Evolutionary conservation across 1,140 invertebrate species (phyloP).

Genomic region (Matsumurasca onukii): DNA sequence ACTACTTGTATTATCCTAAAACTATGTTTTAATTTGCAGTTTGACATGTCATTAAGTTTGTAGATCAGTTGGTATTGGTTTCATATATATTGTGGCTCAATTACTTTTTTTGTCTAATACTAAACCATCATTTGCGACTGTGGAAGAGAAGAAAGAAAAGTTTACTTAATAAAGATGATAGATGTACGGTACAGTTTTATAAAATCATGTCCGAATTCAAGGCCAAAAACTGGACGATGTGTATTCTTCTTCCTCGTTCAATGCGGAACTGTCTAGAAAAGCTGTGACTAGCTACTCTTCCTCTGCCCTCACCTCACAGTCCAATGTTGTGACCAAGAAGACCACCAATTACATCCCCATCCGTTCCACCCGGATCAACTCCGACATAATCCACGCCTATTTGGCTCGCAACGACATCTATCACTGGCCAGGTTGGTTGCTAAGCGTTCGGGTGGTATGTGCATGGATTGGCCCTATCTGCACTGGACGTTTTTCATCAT

Average conservation of each 20-base stretch:
- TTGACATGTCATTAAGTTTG: no score
- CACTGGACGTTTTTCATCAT: no score
- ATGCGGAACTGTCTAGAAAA: not conserved
- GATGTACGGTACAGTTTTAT: no score
- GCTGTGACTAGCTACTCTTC: not conserved
- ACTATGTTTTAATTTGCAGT: no score
- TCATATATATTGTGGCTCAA: no score
- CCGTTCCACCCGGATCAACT: slow-evolving; percentile 5
- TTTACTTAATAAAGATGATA: no score
- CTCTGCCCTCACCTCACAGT: not conserved
- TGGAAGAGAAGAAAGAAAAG: no score
- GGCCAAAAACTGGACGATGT: slow-evolving; percentile 10
- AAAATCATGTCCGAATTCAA: not conserved
- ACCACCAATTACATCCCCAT: slow-evolving; percentile 4
- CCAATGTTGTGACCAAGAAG: not conserved
- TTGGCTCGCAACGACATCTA: slow-evolving; percentile 6
- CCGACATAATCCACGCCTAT: slow-evolving; percentile 3
- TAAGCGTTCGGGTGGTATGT: not conserved
- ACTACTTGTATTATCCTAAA: no score
- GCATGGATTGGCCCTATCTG: not conserved
- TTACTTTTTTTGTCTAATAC: no score
- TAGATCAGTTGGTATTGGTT: no score
- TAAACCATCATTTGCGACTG: no score
- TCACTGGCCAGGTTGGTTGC: slow-evolving; percentile 12
- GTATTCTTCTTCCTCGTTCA: not conserved